These are phyloP conservation scores for Wasmannia auropunctata DNA, from an alignment of 1,140 invertebrate species.

Conservation along the genomic window DNA sequence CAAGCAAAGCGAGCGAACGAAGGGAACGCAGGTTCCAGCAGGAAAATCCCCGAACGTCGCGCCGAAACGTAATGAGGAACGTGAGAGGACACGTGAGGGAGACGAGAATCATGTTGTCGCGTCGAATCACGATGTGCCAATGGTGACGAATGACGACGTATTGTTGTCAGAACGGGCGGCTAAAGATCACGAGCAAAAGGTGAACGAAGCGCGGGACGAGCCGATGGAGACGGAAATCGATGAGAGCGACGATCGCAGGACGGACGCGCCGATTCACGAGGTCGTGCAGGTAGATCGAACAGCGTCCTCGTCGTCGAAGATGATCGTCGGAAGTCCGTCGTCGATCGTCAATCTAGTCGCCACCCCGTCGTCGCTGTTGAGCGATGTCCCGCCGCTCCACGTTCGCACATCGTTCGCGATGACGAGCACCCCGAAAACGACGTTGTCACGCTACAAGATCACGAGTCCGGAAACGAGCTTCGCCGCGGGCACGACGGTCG, in stretches of 20 bases:
- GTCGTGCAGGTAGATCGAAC: neutral
- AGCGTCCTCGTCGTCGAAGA: neutral
- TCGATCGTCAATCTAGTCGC: neutral
- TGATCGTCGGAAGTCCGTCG: neutral
- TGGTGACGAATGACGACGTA: neutral
- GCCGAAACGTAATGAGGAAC: neutral
- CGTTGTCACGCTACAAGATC: neutral
- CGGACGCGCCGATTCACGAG: neutral
- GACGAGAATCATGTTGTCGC: too few species aligned
- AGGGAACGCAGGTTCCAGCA: neutral
- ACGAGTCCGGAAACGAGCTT: neutral
- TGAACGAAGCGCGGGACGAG: neutral
- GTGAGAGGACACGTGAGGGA: neutral
- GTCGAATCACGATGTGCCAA: neutral
- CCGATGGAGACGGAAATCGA: neutral
- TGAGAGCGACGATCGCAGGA: neutral
- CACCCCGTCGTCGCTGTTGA: neutral
- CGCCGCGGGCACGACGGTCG: neutral
- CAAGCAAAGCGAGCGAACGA: neutral
- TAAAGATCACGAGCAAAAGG: neutral
- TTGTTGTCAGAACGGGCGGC: neutral
- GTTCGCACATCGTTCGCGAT: slow-evolving; percentile 30
- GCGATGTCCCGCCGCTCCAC: slow-evolving; percentile 29
- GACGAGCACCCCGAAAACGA: neutral
- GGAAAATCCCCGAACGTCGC: neutral